Evolutionary conservation across 2,113 vertebrate genomes (phyloP).

Genomic region (Rhynchomys soricoides): DNA sequence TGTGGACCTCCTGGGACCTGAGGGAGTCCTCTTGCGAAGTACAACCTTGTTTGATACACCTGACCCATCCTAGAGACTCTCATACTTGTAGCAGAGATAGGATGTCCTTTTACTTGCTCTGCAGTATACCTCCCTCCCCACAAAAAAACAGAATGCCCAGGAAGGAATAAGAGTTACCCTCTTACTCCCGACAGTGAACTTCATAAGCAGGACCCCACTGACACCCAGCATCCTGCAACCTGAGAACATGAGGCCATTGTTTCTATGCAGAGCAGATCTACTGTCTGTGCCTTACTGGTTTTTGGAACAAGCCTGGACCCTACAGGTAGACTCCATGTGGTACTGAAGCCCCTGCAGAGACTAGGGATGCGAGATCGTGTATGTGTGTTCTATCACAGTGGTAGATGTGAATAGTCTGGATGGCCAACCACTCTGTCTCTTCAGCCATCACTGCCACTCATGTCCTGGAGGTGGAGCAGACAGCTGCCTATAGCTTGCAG

Average conservation of each 20-base stretch:
- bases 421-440: background rate
- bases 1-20: too few relatives aligned
- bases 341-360: background rate
- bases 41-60: background rate
- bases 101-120: background rate
- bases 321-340: fast-evolving
- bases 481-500: background rate
- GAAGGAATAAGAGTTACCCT: background rate
- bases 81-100: fast-evolving
- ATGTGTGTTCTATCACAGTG: too few relatives aligned
- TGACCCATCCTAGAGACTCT: background rate
- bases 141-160: background rate
- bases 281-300: too few relatives aligned
- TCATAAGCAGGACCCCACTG: background rate
- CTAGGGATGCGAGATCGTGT: too few relatives aligned
- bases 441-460: background rate
- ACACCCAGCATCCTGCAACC: background rate
- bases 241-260: background rate
- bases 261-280: background rate
- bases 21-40: background rate
- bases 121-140: fast-evolving
- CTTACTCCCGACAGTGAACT: fast-evolving
- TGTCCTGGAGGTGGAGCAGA: too few relatives aligned
- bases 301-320: background rate
- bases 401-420: too few relatives aligned